Evolutionary conservation across 2,888 invertebrate genomes (phyloP), one percentile per base, ranked within the genome.

Genomic region (Hydroisotoma schaefferi): DNA sequence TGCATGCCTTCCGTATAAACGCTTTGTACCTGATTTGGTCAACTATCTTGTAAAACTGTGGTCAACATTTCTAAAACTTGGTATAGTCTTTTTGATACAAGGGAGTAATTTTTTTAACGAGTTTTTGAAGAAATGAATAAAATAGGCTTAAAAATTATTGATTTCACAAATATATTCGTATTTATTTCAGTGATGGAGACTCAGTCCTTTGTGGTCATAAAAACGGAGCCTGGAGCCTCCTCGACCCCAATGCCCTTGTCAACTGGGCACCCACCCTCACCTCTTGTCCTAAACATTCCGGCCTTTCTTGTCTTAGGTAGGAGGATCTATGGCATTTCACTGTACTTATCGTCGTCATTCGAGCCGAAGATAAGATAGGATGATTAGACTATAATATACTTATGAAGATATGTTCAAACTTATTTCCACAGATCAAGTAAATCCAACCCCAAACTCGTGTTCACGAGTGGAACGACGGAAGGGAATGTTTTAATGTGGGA

Each of bases 401-500:
- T n/a, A n/a, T n/a, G n/a, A n/a, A 15, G 33, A 33, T 33, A 33
- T 10, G 8, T 33, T 33, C 8, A 33, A 33, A 10, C 33, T 10
- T 33, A 33, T 33, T 33, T 22, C 22, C 25, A 8, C 52, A 68
- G 70, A 46, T 68, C 67, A 52, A 70, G 70, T 47, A 56, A 59
- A 33, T 40, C 43, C 0, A 59, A 58, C 10, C 61, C 64, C 5
- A 23, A 51, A 2, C 27, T 59, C 4, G 67, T 65, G 43, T 70
- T 57, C 43, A 59, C 63, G 10, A 67, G 68, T 23, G 65, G 67
- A 40, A 25, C 47, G 2, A 48, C 57, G 10, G 68, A 69, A 26
- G 68, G 67, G 10, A 55, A 29, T 10, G 57, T 69, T 51, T 40
- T 47, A 1, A 44, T 56, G n/a, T 69, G 67, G 67, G 69, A 69